These are phyloP conservation scores for Tenthredo livida DNA, from an alignment of 2,888 invertebrate genomes.

Conservation along the genomic window DNA sequence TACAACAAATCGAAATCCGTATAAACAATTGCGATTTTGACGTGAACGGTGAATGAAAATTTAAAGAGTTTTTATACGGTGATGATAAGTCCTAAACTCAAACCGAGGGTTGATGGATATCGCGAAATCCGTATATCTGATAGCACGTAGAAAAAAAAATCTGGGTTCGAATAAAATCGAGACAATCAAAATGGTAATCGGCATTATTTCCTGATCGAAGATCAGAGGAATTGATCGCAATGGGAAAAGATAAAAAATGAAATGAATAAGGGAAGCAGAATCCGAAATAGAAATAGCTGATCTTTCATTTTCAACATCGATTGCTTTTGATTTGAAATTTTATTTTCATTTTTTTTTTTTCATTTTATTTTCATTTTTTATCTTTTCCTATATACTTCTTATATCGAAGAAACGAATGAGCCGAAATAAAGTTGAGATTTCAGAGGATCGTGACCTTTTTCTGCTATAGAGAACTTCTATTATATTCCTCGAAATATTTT, in stretches of 20 bases:
- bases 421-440: neutral
- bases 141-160: neutral
- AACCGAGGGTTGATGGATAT: neutral
- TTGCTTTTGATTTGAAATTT: neutral
- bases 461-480: neutral
- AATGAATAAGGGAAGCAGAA: neutral
- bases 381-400: neutral
- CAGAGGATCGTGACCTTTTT: neutral
- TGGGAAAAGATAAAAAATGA: neutral
- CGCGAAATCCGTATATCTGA: neutral
- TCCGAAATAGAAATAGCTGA: neutral
- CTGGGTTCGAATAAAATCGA: neutral
- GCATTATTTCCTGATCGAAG: neutral
- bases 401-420: neutral
- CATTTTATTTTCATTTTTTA: neutral
- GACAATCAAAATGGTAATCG: neutral
- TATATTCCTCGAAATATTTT: constrained; percentile 10
- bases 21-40: neutral
- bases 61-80: neutral
- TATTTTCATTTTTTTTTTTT: neutral
- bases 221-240: neutral
- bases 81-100: neutral
- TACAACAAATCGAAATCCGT: neutral
- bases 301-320: neutral
- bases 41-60: neutral